These are phyloP conservation scores for Cryptoblepharus egeriae DNA, from an alignment of 2,797 vertebrate species.

Conservation along the genomic window DNA sequence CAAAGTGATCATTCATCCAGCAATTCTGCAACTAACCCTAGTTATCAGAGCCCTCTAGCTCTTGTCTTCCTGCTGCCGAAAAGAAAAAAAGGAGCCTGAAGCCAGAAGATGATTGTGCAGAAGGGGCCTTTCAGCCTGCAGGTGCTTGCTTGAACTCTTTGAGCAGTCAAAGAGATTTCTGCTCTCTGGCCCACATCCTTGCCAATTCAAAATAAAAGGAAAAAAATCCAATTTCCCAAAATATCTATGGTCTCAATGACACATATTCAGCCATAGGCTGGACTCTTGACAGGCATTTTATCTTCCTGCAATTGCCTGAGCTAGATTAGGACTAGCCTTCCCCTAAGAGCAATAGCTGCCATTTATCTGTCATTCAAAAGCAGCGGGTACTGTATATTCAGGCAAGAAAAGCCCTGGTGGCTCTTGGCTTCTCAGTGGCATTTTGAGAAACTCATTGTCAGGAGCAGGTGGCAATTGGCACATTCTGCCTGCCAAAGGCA, in stretches of 20 bases:
- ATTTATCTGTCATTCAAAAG: not conserved
- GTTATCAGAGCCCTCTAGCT: not conserved
- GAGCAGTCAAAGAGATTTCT: not conserved
- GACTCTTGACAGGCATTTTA: not conserved
- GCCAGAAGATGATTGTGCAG: not conserved
- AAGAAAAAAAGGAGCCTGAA: not conserved
- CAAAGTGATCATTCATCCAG: not conserved
- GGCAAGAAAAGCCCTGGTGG: not conserved
- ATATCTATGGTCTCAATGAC: not conserved
- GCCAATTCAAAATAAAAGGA: not conserved
- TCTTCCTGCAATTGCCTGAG: not conserved
- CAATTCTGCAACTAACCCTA: not conserved
- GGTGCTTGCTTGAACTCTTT: conserved; percentile 1
- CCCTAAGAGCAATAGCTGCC: not conserved
- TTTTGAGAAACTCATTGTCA: not conserved
- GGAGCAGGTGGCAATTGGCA: not conserved
- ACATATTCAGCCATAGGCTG: not conserved
- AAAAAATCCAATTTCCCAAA: not conserved
- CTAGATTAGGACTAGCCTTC: not conserved
- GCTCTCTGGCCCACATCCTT: not conserved
- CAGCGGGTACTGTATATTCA: not conserved
- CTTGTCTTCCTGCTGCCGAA: not conserved
- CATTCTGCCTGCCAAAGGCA: not conserved
- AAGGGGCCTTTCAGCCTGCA: not conserved
- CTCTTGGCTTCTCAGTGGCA: not conserved